Conservation (phyloP, 2,888 invertebrate species). For the Netelia fuscicornis region DNA sequence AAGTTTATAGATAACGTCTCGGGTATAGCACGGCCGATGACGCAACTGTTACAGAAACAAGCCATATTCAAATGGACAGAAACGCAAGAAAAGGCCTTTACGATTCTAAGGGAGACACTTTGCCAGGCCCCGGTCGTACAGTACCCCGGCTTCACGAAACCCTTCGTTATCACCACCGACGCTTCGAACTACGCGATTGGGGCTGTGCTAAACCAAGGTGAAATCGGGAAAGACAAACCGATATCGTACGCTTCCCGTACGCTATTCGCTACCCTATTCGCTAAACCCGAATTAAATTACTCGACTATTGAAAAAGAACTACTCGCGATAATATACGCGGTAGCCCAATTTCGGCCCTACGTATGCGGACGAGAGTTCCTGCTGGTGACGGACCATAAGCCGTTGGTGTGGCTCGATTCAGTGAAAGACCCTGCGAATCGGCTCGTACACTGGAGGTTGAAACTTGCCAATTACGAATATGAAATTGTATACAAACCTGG, state of each 20-base stretch:
- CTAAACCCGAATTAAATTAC: no score
- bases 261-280: no score
- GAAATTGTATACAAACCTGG: not conserved
- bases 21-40: not conserved
- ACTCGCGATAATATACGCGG: not conserved
- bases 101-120: no score
- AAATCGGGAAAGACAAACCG: no score
- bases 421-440: not conserved
- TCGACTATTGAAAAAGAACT: not conserved
- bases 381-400: conserved; percentile 11
- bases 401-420: not conserved
- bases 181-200: no score
- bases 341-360: not conserved
- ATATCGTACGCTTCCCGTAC: no score
- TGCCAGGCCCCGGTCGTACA: no score
- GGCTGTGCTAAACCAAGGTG: no score
- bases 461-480: not conserved
- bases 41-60: not conserved
- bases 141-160: not conserved
- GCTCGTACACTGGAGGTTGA: not conserved
- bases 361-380: no score
- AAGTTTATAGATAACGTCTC: no score
- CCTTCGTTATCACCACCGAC: conserved; percentile 25
- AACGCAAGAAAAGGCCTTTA: not conserved
- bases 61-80: not conserved